Percentiles rank a stretch among this genome's conserved stretches.
phyloP scores from a whole-genome alignment of 2,888 invertebrate species.

The Drosophila siamana region DNA sequence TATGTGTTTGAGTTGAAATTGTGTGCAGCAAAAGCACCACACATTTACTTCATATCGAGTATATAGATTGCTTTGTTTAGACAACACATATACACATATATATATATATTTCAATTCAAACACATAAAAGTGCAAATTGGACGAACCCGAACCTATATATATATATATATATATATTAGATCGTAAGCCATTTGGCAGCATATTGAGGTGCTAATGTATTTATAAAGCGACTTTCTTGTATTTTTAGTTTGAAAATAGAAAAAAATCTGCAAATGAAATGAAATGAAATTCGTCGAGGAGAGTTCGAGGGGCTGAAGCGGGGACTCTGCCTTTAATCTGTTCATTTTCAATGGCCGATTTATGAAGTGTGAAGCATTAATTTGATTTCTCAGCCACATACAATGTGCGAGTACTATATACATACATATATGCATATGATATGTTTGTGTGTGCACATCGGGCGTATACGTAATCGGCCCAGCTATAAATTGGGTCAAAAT shows the following conservation, averaged over 20 bases:
- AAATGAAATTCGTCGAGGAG: constrained; percentile 7
- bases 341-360: constrained; percentile 74
- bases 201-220: constrained; percentile 78
- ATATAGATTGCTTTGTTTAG: constrained; percentile 18
- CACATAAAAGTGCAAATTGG: constrained; percentile 37
- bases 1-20: constrained; percentile 46
- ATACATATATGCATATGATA: too few species aligned
- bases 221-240: constrained; percentile 74
- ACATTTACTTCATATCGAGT: background rate
- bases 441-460: background rate
- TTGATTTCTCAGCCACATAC: constrained; percentile 56
- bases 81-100: constrained; percentile 2
- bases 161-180: too few species aligned
- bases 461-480: constrained; percentile 3
- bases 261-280: constrained; percentile 26
- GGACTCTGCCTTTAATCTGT: constrained; percentile 66
- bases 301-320: constrained; percentile 1
- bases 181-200: constrained; percentile 41
- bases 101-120: constrained; percentile 42
- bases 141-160: background rate
- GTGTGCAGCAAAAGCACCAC: constrained; percentile 9
- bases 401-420: background rate
- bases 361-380: constrained; percentile 78
- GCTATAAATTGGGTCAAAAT: constrained; percentile 69
- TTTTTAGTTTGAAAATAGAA: constrained; percentile 58